phyloP scores from a whole-genome alignment of 2,797 vertebrate genomes.

The Acrocephalus scirpaceus region DNA sequence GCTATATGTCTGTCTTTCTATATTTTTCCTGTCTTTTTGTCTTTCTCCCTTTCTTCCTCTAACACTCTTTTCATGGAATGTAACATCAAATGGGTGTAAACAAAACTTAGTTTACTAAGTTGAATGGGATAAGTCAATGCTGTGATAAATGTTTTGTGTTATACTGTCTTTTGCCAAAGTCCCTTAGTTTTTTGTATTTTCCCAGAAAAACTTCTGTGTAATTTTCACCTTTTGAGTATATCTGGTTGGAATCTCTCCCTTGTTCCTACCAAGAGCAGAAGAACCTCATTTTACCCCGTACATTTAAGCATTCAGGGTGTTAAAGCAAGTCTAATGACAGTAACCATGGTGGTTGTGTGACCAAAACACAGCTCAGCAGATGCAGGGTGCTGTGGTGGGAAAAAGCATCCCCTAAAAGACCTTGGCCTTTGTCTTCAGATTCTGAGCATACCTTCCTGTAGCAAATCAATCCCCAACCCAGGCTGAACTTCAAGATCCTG shows the following conservation, averaged over 20 bases:
- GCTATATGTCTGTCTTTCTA: not conserved
- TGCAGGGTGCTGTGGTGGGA: not conserved
- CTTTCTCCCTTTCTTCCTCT: not conserved
- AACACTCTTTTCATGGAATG: not conserved
- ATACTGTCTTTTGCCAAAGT: not conserved
- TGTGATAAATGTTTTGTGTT: not conserved
- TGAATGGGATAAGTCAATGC: not conserved
- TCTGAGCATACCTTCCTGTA: not conserved
- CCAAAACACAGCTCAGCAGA: not conserved
- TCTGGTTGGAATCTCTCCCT: not conserved
- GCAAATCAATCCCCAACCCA: no score
- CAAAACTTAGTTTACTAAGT: not conserved
- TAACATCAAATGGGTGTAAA: not conserved
- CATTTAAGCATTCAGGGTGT: rapidly evolving
- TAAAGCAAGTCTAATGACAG: not conserved
- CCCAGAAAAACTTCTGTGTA: not conserved
- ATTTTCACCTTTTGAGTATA: not conserved
- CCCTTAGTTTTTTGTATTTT: not conserved
- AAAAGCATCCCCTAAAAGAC: not conserved
- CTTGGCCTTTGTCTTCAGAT: not conserved
- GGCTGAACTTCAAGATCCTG: no score
- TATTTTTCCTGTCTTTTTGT: not conserved
- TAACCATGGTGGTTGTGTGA: not conserved
- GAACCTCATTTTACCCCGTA: rapidly evolving
- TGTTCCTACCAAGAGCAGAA: not conserved